Percentiles rank a stretch among this genome's conserved stretches.
Conservation (phyloP, 2,888 invertebrate species). For the Zonitis immaculata region DNA sequence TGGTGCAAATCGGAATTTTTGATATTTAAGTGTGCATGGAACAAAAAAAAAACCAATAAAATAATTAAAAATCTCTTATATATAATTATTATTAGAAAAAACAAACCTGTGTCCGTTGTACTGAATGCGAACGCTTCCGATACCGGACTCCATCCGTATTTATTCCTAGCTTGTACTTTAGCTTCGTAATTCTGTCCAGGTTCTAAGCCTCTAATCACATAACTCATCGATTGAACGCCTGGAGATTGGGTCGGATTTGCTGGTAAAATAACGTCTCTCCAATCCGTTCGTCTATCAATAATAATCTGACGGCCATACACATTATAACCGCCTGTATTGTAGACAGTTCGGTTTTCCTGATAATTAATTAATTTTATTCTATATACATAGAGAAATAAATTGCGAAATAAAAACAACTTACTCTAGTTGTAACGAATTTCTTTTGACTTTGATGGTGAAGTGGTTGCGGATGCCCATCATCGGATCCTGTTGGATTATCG, state of each 20-base stretch:
- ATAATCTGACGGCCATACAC: conserved; percentile 41
- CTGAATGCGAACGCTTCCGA: conserved; percentile 61
- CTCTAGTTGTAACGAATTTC: conserved; percentile 41
- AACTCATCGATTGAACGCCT: conserved; percentile 60
- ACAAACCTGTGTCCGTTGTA: conserved; percentile 60
- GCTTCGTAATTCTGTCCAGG: conserved; percentile 64
- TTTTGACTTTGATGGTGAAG: conserved; percentile 49
- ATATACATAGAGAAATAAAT: not conserved
- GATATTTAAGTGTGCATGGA: too few species aligned
- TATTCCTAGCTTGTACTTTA: conserved; percentile 61
- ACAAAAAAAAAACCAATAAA: conserved; percentile 22
- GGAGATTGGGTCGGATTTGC: conserved; percentile 48
- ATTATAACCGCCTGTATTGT: conserved; percentile 36
- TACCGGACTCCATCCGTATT: conserved; percentile 63
- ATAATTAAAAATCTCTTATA: too few species aligned
- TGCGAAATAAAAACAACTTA: conserved; percentile 30
- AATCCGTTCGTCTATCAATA: conserved; percentile 50
- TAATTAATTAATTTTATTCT: too few species aligned
- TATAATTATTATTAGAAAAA: too few species aligned
- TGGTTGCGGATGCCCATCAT: conserved; percentile 48
- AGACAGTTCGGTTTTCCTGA: conserved; percentile 44
- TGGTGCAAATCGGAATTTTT: too few species aligned
- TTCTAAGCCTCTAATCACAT: conserved; percentile 61
- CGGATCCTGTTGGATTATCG: conserved; percentile 42
- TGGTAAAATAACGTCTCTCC: conserved; percentile 57